Evolutionary conservation across 2,113 vertebrate species (phyloP).

Genomic region (Craseonycteris thonglongyai): DNA sequence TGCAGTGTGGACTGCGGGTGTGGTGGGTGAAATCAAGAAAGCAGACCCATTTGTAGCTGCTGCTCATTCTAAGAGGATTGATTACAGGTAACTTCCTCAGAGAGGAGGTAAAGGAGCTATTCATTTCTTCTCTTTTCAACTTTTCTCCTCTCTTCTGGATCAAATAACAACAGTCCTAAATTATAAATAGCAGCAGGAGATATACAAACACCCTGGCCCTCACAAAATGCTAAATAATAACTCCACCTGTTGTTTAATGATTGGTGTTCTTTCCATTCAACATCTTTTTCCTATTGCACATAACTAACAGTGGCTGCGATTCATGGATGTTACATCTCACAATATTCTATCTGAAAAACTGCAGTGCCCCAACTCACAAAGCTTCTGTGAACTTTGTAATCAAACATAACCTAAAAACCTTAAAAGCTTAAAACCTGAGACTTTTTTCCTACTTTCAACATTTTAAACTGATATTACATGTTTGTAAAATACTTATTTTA

Average conservation of each 20-base stretch:
- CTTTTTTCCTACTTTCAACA: neutral
- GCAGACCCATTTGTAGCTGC: slow-evolving; percentile 50
- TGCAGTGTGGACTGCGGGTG: neutral
- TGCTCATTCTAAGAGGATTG: slow-evolving; percentile 45
- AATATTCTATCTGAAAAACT: neutral
- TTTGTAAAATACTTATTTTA: neutral
- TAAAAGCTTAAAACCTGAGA: slow-evolving; percentile 15
- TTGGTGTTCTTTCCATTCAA: neutral
- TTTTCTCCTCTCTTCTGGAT: slow-evolving; percentile 27
- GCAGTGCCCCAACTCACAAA: neutral
- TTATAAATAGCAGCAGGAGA: slow-evolving; percentile 47
- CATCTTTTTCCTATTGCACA: neutral
- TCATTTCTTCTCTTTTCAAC: slow-evolving; percentile 26
- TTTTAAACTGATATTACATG: neutral
- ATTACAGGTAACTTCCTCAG: slow-evolving; percentile 41
- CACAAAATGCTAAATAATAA: slow-evolving; percentile 44
- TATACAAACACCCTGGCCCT: neutral
- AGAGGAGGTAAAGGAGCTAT: slow-evolving; percentile 4
- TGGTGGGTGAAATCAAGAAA: slow-evolving; percentile 53
- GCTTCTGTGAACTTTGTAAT: neutral
- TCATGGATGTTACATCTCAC: neutral
- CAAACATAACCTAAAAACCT: neutral
- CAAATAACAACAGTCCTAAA: slow-evolving; percentile 17
- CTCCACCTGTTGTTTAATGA: slow-evolving; percentile 18
- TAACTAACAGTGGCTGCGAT: neutral